These are phyloP conservation scores for Hyperoodon ampullatus DNA, from an alignment of 2,113 vertebrate genomes.

Conservation along the genomic window DNA sequence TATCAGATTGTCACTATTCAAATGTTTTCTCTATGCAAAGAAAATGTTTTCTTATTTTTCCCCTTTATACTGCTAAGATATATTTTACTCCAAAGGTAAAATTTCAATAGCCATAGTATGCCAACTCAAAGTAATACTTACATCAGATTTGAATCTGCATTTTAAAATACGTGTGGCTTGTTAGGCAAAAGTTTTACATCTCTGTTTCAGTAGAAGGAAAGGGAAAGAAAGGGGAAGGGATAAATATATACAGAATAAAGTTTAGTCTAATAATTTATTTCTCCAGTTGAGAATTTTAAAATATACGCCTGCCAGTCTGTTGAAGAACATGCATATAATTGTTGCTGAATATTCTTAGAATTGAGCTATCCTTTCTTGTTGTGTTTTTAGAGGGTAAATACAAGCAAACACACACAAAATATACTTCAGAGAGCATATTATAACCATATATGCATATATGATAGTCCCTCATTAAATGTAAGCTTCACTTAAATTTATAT, in stretches of 20 bases:
- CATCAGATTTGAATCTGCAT: constrained; percentile 64
- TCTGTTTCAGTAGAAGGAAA: neutral
- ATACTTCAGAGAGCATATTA: neutral
- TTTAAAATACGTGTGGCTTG: constrained; percentile 69
- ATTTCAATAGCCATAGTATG: constrained; percentile 48
- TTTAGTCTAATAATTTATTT: constrained; percentile 60
- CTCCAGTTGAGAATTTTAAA: constrained; percentile 57
- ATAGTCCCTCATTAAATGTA: neutral
- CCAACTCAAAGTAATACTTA: neutral
- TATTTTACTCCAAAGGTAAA: constrained; percentile 49
- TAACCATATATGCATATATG: neutral
- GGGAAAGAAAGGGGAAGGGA: neutral
- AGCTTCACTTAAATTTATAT: constrained; percentile 22
- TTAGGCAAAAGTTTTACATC: constrained; percentile 58
- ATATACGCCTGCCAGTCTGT: constrained; percentile 8
- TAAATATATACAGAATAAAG: neutral
- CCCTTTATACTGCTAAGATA: constrained; percentile 39
- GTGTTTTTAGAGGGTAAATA: neutral
- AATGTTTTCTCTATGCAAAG: neutral
- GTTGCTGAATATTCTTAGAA: constrained; percentile 35
- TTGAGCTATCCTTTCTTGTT: neutral
- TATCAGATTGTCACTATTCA: constrained; percentile 17
- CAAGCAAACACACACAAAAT: neutral
- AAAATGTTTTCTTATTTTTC: neutral
- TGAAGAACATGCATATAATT: neutral